These are phyloP conservation scores for Leptinotarsa texana DNA, from an alignment of 1,140 invertebrate genomes.

Conservation along the genomic window DNA sequence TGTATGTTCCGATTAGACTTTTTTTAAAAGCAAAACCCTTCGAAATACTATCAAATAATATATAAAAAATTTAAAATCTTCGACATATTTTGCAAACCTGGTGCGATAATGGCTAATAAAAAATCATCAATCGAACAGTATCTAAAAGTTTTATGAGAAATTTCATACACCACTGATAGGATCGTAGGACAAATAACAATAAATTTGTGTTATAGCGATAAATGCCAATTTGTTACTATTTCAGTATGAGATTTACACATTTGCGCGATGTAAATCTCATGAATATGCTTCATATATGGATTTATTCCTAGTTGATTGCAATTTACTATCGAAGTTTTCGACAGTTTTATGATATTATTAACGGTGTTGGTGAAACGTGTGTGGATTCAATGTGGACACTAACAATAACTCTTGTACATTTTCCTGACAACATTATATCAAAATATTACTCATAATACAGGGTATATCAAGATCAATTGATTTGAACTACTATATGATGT, in stretches of 20 bases:
- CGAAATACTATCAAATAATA: no score
- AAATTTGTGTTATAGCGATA: conserved; percentile 7
- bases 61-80: no score
- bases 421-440: no score
- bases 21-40: no score
- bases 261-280: conserved; percentile 20
- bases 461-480: no score
- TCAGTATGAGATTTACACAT: conserved; percentile 9
- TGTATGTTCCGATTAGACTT: no score
- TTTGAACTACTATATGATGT: no score
- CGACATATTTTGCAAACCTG: no score
- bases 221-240: conserved; percentile 24
- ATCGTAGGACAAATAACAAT: conserved; percentile 1
- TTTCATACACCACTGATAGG: not conserved
- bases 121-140: no score
- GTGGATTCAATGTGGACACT: not conserved
- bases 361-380: not conserved
- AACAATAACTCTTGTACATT: not conserved
- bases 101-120: no score
- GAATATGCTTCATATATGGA: conserved; percentile 13
- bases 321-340: conserved; percentile 12
- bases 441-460: no score
- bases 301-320: conserved; percentile 14
- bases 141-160: not conserved
- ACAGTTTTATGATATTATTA: conserved; percentile 15